phyloP scores from a whole-genome alignment of 2,113 vertebrate species.

The Eurypyga helias region DNA sequence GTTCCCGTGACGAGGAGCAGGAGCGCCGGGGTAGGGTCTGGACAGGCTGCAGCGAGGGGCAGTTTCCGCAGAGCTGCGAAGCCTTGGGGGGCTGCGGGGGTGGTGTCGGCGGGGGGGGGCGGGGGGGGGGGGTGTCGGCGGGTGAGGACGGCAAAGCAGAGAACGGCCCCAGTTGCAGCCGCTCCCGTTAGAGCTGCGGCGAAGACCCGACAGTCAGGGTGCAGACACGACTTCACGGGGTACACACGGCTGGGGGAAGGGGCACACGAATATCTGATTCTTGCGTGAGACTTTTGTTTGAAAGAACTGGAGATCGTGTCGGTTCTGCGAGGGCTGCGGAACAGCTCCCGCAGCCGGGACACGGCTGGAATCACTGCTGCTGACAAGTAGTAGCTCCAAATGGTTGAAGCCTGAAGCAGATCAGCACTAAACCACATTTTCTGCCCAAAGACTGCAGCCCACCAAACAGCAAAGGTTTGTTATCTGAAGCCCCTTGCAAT shows the following conservation, averaged over 20 bases:
- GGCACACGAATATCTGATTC: background rate
- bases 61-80: background rate
- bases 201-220: background rate
- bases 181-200: background rate
- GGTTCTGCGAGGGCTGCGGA: background rate
- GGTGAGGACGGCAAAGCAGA: background rate
- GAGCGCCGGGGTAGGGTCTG: background rate
- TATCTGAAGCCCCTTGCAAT: background rate
- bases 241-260: background rate
- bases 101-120: background rate
- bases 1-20: background rate
- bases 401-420: background rate
- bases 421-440: background rate
- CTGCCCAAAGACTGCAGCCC: background rate
- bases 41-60: background rate
- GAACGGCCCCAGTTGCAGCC: background rate
- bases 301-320: background rate
- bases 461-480: background rate
- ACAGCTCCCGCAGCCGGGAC: background rate
- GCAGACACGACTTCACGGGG: background rate
- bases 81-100: background rate
- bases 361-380: conserved; percentile 12
- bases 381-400: background rate
- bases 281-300: conserved; percentile 4
- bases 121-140: background rate